phyloP scores from a whole-genome alignment of 2,113 vertebrate genomes.

The Vulpes ferrilata region DNA sequence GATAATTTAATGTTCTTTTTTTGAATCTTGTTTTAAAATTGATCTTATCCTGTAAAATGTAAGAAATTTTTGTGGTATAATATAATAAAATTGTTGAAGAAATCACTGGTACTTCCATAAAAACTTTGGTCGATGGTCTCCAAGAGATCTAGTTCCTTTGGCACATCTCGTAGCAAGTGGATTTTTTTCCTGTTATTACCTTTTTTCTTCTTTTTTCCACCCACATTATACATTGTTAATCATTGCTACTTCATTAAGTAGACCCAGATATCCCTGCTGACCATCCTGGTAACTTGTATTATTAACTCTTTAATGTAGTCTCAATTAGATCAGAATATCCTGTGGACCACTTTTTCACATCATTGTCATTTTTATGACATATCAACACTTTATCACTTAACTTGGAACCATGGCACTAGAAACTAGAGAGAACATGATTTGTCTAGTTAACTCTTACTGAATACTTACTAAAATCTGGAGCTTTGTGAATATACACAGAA shows the following conservation, averaged over 20 bases:
- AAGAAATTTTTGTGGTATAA: not conserved
- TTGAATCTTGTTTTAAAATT: not conserved
- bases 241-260: not conserved
- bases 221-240: not conserved
- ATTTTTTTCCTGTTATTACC: not conserved
- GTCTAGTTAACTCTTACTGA: not conserved
- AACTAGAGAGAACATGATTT: not conserved
- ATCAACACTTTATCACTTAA: not conserved
- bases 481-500: not conserved
- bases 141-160: not conserved
- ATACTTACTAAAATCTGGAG: not conserved
- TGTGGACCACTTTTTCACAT: not conserved
- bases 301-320: not conserved
- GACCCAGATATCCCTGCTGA: not conserved
- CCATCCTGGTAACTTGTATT: not conserved
- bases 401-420: not conserved
- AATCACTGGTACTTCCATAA: not conserved
- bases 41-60: not conserved
- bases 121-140: not conserved
- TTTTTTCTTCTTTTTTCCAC: not conserved
- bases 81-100: conserved; percentile 4
- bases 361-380: not conserved
- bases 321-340: conserved; percentile 17
- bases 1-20: conserved; percentile 4
- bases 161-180: not conserved